A percentile compares a stretch with the other conserved stretches of the same genome.
These are phyloP conservation scores for Nothocercus nigrocapillus DNA, from an alignment of 2,113 vertebrate genomes.

Conservation along the genomic window DNA sequence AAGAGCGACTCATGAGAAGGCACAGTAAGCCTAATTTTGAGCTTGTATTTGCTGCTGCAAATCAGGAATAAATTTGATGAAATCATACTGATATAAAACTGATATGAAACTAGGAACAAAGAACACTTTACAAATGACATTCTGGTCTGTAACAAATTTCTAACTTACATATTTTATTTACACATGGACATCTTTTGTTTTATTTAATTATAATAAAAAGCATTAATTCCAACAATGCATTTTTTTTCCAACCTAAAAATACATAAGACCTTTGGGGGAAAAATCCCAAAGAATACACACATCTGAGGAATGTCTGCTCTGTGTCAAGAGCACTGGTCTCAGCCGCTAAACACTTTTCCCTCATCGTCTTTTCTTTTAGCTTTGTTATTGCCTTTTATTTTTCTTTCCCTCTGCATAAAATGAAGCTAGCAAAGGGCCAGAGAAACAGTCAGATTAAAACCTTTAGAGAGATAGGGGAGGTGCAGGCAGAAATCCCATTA, in stretches of 20 bases:
- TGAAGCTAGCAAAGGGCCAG: slow-evolving; percentile 23
- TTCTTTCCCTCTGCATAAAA: slow-evolving; percentile 38
- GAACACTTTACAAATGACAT: slow-evolving; percentile 44
- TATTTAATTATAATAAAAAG: slow-evolving; percentile 72
- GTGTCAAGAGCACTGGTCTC: slow-evolving; percentile 57
- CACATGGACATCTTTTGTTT: slow-evolving; percentile 49
- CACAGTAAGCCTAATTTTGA: slow-evolving; percentile 15
- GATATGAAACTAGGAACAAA: background rate
- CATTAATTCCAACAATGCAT: slow-evolving; percentile 50
- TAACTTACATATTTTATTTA: slow-evolving; percentile 68
- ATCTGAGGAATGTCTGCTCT: slow-evolving; percentile 69
- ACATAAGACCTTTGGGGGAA: slow-evolving; percentile 56
- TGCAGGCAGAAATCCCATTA: slow-evolving; percentile 48
- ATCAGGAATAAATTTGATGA: slow-evolving; percentile 7
- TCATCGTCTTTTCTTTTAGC: slow-evolving; percentile 31
- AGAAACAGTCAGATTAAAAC: slow-evolving; percentile 47
- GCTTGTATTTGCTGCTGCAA: slow-evolving; percentile 45
- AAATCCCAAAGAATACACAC: slow-evolving; percentile 68
- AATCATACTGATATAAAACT: background rate
- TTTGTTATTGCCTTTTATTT: slow-evolving; percentile 38
- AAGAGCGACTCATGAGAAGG: slow-evolving; percentile 14
- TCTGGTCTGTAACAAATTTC: slow-evolving; percentile 39
- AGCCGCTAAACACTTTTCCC: slow-evolving; percentile 47
- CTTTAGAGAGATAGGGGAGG: background rate
- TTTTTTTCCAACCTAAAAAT: slow-evolving; percentile 62